These are phyloP conservation scores for Styela clava DNA, from an alignment of 23 tunicate genomes.

Conservation along the genomic window DNA sequence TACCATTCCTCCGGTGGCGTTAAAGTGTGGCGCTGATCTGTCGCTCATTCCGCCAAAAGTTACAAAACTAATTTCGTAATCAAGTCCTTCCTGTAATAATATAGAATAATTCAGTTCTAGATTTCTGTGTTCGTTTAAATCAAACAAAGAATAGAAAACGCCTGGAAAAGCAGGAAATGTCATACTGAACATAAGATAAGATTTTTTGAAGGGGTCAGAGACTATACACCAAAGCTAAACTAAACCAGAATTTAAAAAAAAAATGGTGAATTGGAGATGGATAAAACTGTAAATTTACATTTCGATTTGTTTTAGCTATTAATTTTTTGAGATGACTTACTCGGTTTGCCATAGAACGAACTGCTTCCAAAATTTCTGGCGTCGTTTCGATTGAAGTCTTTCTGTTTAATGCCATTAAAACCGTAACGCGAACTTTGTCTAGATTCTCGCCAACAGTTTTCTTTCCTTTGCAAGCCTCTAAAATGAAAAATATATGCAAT, in stretches of 20 bases:
- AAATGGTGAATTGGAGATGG: no score
- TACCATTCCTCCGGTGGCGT: not conserved
- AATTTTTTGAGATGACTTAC: no score
- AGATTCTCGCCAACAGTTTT: not conserved
- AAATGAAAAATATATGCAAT: constrained; percentile 6
- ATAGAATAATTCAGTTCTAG: no score
- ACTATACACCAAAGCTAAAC: no score
- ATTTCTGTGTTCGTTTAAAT: no score
- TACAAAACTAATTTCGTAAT: constrained; percentile 5
- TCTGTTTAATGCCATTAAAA: constrained; percentile 2
- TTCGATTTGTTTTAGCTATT: no score
- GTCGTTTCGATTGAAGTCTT: not conserved
- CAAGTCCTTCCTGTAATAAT: not conserved
- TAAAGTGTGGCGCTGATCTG: not conserved
- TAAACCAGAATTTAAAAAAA: no score
- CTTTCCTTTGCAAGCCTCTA: constrained; percentile 4
- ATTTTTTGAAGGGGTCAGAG: no score
- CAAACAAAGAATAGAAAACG: no score
- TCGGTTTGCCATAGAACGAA: not conserved
- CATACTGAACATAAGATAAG: no score
- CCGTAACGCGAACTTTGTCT: constrained; percentile 9
- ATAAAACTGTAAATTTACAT: no score
- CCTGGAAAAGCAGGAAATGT: no score
- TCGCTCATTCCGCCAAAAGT: constrained; percentile 16
- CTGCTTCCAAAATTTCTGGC: not conserved